phyloP scores from a whole-genome alignment of 2,888 invertebrate species.

The Hypercompe scribonia region DNA sequence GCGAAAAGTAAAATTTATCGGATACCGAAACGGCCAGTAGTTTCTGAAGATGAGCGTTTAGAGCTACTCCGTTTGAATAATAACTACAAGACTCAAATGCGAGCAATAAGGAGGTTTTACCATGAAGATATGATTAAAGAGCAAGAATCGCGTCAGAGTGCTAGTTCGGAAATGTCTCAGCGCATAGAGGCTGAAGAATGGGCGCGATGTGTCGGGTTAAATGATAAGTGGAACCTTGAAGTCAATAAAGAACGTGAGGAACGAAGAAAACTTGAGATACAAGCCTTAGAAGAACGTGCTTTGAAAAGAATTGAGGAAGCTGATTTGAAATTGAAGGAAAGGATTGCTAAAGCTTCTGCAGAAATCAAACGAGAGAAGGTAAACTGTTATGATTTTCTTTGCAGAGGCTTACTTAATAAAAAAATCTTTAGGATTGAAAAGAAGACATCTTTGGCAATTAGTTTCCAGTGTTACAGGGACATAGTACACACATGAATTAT shows the following conservation, averaged over 20 bases:
- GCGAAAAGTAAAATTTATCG: conserved; percentile 93
- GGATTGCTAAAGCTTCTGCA: conserved; percentile 80
- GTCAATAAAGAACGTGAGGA: conserved; percentile 87
- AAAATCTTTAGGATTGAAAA: neutral
- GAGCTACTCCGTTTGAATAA: conserved; percentile 90
- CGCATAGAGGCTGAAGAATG: conserved; percentile 89
- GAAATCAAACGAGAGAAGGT: conserved; percentile 80
- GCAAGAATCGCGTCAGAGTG: conserved; percentile 81
- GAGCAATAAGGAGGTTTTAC: conserved; percentile 84
- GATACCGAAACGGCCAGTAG: conserved; percentile 87
- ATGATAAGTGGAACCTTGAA: conserved; percentile 90
- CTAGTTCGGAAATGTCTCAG: conserved; percentile 84
- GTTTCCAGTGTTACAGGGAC: too few species aligned
- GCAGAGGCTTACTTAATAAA: neutral
- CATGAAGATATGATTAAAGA: conserved; percentile 84
- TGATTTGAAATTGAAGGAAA: conserved; percentile 66
- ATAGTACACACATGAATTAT: too few species aligned
- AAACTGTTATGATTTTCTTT: conserved; percentile 18
- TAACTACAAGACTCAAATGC: conserved; percentile 89
- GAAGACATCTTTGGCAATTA: neutral
- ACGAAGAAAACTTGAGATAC: conserved; percentile 83
- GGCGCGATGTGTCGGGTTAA: conserved; percentile 85
- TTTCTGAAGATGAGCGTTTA: conserved; percentile 88
- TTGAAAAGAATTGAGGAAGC: conserved; percentile 74
- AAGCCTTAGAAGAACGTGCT: conserved; percentile 79